phyloP scores from a whole-genome alignment of 2,888 invertebrate genomes.

The Rhamphomyia laevipes region DNA sequence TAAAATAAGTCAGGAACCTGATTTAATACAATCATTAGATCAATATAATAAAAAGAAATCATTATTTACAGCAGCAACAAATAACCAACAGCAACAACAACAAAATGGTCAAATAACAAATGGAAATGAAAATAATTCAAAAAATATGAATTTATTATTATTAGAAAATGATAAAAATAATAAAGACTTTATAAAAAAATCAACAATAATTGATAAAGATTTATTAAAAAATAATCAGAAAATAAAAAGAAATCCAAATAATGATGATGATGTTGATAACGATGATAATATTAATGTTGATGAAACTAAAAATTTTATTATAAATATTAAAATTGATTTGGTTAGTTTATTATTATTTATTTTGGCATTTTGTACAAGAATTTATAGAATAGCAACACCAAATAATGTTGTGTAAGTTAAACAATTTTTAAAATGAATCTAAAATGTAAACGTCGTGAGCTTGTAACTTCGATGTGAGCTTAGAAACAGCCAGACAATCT shows the following conservation, averaged over 20 bases:
- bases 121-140: background rate
- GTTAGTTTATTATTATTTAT: constrained; percentile 59
- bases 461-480: no score
- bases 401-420: constrained; percentile 77
- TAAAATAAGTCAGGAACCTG: constrained; percentile 22
- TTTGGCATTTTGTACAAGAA: constrained; percentile 59
- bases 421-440: background rate
- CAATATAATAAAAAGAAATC: constrained; percentile 2
- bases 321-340: constrained; percentile 61
- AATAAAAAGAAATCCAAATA: background rate
- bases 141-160: background rate
- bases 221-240: background rate
- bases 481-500: no score
- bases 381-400: constrained; percentile 76
- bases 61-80: constrained; percentile 13
- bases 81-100: constrained; percentile 7
- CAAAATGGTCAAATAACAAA: background rate
- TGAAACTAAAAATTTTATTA: constrained; percentile 32
- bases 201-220: background rate
- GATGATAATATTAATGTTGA: background rate
- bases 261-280: background rate
- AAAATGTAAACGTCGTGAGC: no score
- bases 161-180: background rate
- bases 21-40: constrained; percentile 6
- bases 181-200: background rate